phyloP scores from a whole-genome alignment of 2,797 vertebrate species.

The Falco biarmicus region DNA sequence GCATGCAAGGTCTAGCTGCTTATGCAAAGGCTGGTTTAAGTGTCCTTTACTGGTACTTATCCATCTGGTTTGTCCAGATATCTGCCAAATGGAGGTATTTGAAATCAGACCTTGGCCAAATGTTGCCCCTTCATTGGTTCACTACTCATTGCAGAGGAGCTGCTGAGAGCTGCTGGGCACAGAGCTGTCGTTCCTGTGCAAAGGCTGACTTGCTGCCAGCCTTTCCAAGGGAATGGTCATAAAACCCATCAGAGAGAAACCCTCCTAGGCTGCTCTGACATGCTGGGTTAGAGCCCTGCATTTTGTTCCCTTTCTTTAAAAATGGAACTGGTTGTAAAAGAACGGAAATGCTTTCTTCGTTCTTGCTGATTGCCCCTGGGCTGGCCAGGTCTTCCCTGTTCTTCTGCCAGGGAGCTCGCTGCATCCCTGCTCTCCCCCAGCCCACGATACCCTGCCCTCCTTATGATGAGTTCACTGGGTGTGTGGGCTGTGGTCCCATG shows the following conservation, averaged over 20 bases:
- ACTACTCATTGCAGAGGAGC: not conserved
- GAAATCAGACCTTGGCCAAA: not conserved
- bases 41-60: not conserved
- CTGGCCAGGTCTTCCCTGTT: not conserved
- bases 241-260: not conserved
- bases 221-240: not conserved
- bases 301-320: not conserved
- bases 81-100: not conserved
- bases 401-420: not conserved
- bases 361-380: not conserved
- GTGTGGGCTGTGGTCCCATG: fast-evolving
- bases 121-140: not conserved
- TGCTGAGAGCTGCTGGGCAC: not conserved
- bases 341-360: not conserved
- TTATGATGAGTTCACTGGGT: not conserved
- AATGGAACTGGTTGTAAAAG: not conserved
- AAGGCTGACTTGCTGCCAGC: not conserved
- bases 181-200: not conserved
- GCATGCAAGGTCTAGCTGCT: not conserved
- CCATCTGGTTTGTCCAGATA: conserved; percentile 15
- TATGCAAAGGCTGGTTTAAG: not conserved
- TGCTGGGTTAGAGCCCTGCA: not conserved
- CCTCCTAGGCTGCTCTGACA: too few species aligned
- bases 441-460: not conserved
- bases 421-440: not conserved